These are phyloP conservation scores for Hirtodrosophila trivittata DNA, from an alignment of 2,888 invertebrate genomes.

Conservation along the genomic window DNA sequence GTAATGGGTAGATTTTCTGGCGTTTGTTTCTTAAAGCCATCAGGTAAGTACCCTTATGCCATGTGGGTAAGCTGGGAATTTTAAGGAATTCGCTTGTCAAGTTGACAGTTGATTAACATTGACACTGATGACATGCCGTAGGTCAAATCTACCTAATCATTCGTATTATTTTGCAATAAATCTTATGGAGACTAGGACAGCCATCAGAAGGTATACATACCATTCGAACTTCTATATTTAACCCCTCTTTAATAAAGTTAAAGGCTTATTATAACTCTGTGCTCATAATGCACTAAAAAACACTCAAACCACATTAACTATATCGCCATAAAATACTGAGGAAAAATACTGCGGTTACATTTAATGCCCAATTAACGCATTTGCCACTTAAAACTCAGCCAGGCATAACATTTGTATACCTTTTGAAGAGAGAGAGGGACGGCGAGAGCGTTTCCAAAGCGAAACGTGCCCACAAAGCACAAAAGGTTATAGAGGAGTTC, in stretches of 20 bases:
- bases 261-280: too few relatives aligned
- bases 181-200: too few relatives aligned
- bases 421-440: slow-evolving; percentile 22
- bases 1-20: slow-evolving; percentile 13
- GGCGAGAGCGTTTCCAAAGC: slow-evolving; percentile 27
- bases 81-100: slow-evolving; percentile 10
- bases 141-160: too few relatives aligned
- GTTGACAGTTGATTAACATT: slow-evolving; percentile 23
- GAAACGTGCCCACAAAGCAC: slow-evolving; percentile 63
- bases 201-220: too few relatives aligned
- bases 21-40: slow-evolving; percentile 12
- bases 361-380: slow-evolving; percentile 77
- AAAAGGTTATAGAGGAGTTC: slow-evolving; percentile 51
- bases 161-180: too few relatives aligned
- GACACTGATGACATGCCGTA: slow-evolving; percentile 7
- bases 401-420: slow-evolving; percentile 62
- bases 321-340: slow-evolving; percentile 6
- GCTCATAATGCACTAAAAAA: slow-evolving; percentile 7
- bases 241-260: too few relatives aligned
- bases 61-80: slow-evolving; percentile 9
- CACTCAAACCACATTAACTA: slow-evolving; percentile 15
- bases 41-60: slow-evolving; percentile 1
- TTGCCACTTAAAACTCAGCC: slow-evolving; percentile 65
- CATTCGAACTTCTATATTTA: too few relatives aligned
- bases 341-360: slow-evolving; percentile 45